Base-by-base conservation (phyloP, 2,888 invertebrate species). In the Cheilosia urbana region DNA sequence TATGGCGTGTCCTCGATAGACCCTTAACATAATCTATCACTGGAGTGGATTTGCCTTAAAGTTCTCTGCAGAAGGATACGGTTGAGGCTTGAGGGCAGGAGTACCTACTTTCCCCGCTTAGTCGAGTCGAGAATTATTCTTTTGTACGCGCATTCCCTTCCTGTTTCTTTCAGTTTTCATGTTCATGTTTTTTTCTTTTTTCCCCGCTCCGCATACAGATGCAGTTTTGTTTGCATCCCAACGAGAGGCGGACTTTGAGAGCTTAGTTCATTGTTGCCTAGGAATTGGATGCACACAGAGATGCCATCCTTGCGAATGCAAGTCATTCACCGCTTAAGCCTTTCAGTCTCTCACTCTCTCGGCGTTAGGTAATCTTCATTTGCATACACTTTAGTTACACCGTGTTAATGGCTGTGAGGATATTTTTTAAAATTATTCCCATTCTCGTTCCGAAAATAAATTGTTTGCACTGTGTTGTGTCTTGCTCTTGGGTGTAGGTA, bases 291-390 rank as follows among this genome's bases (percentile, higher is more conserved):
- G 37, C 72, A 49, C 72, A 49, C 30, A 27, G 58, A 58, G 60
- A 42, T 57, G 53, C 17, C 76, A 57, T 40, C 17, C 76, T 62
- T 40, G 49, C 57, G 76, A 53, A 66, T 77, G 63, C 34, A 75
- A 85, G 85, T 85, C 85, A 85, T 85, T 85, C 85, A 85, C 85
- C 85, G 85, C 72, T 85, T 76, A 77, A 85, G 85, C 68, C 72
- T 85, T 81, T 77, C 85, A 85, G 85, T 85, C 85, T 30, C 9
- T 30, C 9, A 76, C 72, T 85, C 85, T 75, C 78, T 72, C 57
- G 81, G 85, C 72, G 71, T 77, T 85, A 81, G 85, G 85, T 85
- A 85, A 85, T 85, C 85, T 81, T 85, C 85, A 85, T 85, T 85
- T 85, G 85, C 85, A 85, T 85, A 85, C 85, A 85, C 85, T 85